Conservation (phyloP, 2,113 vertebrate species). For the Centrocercus urophasianus region DNA sequence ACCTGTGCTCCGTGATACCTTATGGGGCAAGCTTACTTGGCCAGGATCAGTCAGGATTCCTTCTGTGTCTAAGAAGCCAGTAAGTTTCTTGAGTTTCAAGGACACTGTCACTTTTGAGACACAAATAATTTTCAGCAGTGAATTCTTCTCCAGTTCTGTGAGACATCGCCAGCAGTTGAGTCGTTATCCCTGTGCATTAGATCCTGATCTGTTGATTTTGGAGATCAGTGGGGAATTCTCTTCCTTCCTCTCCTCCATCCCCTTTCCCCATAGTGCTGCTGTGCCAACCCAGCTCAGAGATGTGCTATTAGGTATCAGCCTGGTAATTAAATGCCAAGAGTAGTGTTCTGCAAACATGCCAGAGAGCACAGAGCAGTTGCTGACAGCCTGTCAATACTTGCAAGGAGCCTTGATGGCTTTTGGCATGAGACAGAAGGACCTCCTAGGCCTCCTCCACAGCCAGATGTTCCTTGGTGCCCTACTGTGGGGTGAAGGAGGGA, state of each 20-base stretch:
- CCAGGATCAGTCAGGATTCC: not conserved
- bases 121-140: not conserved
- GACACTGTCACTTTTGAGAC: not conserved
- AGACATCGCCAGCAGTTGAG: no score
- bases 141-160: not conserved
- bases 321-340: not conserved
- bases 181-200: not conserved
- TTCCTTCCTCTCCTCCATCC: not conserved
- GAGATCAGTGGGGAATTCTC: not conserved
- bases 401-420: not conserved
- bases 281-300: not conserved
- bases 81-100: not conserved
- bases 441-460: not conserved
- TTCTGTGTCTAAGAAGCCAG: not conserved
- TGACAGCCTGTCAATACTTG: not conserved
- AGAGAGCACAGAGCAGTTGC: not conserved
- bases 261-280: not conserved
- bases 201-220: not conserved
- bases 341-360: not conserved
- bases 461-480: not conserved
- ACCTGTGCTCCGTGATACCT: not conserved
- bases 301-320: not conserved
- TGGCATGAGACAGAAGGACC: not conserved
- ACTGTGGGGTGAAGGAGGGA: not conserved
- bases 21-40: not conserved